phyloP scores from a whole-genome alignment of 37 sponge, comb jelly and placozoan species.

The Bolinopsis microptera region DNA sequence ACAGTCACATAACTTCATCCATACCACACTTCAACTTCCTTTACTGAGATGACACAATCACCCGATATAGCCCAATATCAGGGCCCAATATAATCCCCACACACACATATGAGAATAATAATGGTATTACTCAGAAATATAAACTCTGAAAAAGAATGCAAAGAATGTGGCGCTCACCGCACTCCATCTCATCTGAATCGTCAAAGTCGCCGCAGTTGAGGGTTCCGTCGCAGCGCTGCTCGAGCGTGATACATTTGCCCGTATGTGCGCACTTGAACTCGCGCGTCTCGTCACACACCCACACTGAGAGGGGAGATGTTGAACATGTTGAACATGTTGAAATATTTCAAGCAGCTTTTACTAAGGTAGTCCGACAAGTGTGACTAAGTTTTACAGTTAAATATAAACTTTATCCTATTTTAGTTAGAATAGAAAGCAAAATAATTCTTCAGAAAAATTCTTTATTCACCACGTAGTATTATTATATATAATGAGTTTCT shows the following conservation, averaged over 20 bases:
- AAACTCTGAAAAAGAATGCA: background rate
- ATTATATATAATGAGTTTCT: no score
- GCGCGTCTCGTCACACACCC: background rate
- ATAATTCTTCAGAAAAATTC: no score
- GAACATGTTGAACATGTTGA: no score
- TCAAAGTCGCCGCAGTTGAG: conserved; percentile 41
- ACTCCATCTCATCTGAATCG: conserved; percentile 22
- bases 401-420: no score
- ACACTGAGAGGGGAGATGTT: background rate
- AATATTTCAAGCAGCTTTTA: no score
- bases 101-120: background rate
- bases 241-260: background rate
- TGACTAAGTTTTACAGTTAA: no score
- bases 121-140: background rate
- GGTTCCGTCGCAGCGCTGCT: conserved; percentile 24
- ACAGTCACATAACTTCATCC: background rate
- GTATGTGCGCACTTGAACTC: conserved; percentile 2
- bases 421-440: no score
- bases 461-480: no score
- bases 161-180: background rate
- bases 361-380: no score
- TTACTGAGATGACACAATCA: background rate
- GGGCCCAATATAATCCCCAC: no score
- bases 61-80: background rate
- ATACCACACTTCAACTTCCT: background rate